Evolutionary conservation across 2,888 invertebrate species (phyloP).

Genomic region (Chaetogeoica ovagalla): DNA sequence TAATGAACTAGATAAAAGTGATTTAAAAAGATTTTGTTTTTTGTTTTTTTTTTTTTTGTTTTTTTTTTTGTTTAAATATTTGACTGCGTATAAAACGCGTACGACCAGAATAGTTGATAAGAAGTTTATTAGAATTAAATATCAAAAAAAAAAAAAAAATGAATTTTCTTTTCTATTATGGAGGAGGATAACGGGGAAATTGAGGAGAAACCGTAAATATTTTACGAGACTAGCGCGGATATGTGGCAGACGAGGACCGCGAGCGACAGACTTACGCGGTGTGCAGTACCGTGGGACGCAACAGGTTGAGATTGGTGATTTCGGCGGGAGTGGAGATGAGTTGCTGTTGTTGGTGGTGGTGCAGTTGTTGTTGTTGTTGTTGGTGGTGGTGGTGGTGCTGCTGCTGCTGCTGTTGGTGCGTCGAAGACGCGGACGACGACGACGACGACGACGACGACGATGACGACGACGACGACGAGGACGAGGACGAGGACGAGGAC

Average conservation of each 20-base stretch:
- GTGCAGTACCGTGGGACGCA: constrained; percentile 48
- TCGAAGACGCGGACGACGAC: constrained; percentile 12
- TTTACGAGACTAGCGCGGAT: neutral
- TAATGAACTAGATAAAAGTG: constrained; percentile 26
- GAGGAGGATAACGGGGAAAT: too few species aligned
- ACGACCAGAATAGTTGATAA: constrained; percentile 28
- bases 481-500: constrained; percentile 26
- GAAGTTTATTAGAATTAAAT: neutral
- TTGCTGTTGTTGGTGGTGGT: neutral
- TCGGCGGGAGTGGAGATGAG: constrained; percentile 19
- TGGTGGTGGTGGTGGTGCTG: constrained; percentile 6
- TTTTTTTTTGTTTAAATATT: too few species aligned
- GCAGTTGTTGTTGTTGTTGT: too few species aligned
- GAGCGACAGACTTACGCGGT: constrained; percentile 4
- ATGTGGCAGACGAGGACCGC: neutral
- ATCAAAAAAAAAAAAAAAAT: neutral
- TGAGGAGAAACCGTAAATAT: too few species aligned
- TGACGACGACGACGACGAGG: neutral
- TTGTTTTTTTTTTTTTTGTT: too few species aligned
- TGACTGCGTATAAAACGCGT: too few species aligned
- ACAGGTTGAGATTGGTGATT: constrained; percentile 46
- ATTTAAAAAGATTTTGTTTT: constrained; percentile 30
- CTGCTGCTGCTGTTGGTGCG: neutral
- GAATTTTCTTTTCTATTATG: too few species aligned
- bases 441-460: constrained; percentile 5